Base-by-base conservation (phyloP, 2,113 vertebrate genomes). In the Callipepla californica region DNA sequence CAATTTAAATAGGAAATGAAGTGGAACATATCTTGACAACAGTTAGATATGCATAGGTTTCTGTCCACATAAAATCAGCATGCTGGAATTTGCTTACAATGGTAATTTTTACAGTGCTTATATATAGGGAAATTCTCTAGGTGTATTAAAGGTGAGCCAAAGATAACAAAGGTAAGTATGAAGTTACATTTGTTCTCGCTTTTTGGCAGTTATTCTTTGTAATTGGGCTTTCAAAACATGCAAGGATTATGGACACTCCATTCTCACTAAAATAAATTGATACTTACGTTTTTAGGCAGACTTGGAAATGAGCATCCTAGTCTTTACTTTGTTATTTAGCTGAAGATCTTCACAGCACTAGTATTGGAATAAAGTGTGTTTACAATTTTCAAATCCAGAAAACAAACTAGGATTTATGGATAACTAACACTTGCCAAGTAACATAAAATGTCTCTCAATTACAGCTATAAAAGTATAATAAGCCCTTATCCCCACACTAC, bases 141-240 rank as follows among this genome's bases (percentile, higher is more conserved):
- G 44, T 76, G 6, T n/a, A 48, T 7, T 70, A 86, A 34, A 83
- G 42, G 59, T 88, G 25, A 85, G 73, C 65, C 89, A 40, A 87
- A 61, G 68, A 80, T 25, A 68, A 51, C 47, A 51, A 67, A 36
- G 18, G 91, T 47, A 66, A 89, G 85, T n/a, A 62, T 17, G 13
- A 89, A 87, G 62, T 67, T 68, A 51, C 58, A 44, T 63, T 80
- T 93, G 44, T 91, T 62, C 48, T 74, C 91, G 73, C 81, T 97
- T 85, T 80, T 93, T 91, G 59, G 80, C 82, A 87, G 93, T 81
- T 68, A 38, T 58, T 67, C 44, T 89, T 92, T 84, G 59, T 73
- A 91, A 65, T 6, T 53, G 30, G 61, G 23, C 45, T 90, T 93
- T 86, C 63, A 91, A 86, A 89, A 63, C 34, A 45, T 63, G 36